phyloP scores from a whole-genome alignment of 1,140 invertebrate genomes.

The Drosophila nasuta region DNA sequence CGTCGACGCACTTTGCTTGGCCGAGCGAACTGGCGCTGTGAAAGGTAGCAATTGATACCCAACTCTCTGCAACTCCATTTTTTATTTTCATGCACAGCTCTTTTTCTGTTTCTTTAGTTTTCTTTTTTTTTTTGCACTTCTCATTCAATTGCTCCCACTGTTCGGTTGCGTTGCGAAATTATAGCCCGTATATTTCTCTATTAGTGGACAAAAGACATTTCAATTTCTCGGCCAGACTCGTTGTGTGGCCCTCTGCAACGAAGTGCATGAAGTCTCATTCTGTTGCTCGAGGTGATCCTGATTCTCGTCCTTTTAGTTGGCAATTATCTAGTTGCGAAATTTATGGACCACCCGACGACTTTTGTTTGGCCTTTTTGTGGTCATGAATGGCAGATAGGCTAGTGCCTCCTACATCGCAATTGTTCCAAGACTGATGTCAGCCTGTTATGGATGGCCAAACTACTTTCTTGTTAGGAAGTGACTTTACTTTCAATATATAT shows the following conservation, averaged over 20 bases:
- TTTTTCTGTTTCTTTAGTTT: constrained; percentile 40
- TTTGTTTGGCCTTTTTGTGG: constrained; percentile 80
- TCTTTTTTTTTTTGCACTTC: constrained; percentile 53
- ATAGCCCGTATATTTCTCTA: constrained; percentile 75
- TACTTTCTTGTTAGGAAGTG: constrained; percentile 76
- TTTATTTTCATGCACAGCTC: constrained; percentile 65
- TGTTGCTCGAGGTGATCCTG: not conserved
- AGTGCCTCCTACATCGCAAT: constrained; percentile 72
- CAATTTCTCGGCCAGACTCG: constrained; percentile 61
- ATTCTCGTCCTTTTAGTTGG: constrained; percentile 34
- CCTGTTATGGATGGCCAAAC: constrained; percentile 72
- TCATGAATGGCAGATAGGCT: constrained; percentile 68
- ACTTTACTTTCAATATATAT: constrained; percentile 51
- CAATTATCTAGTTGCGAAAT: constrained; percentile 74
- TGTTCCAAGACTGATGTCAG: constrained; percentile 54
- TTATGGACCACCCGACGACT: constrained; percentile 68
- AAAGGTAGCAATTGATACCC: constrained; percentile 66
- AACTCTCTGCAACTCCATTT: constrained; percentile 62
- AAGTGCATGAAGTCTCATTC: constrained; percentile 22
- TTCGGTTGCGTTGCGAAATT: constrained; percentile 71
- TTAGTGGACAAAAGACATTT: constrained; percentile 76
- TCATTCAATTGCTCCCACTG: constrained; percentile 49
- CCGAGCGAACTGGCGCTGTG: constrained; percentile 74
- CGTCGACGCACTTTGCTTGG: constrained; percentile 60
- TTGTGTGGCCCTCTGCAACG: constrained; percentile 57